Base-by-base conservation (phyloP, 2,888 invertebrate genomes). In the Drosophila paranaensis region DNA sequence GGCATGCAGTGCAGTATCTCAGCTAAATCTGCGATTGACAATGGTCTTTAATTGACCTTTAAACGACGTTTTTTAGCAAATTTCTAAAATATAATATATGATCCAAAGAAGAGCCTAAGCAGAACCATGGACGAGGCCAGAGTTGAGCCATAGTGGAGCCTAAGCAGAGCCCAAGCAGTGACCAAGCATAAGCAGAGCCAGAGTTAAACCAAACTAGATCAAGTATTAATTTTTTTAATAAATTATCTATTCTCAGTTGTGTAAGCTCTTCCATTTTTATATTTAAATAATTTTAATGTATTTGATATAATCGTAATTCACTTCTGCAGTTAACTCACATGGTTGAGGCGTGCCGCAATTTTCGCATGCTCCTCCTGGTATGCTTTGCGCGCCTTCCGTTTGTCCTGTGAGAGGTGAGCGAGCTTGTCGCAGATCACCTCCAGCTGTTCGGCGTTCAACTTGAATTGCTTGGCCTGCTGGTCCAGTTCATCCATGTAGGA, bases 401-500 rank as follows among this genome's bases (percentile, higher is more conserved):
- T 96, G 90, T 98, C 98, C n/a, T 95, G 94, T 92, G 97, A 96
- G 66, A 98, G 94, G 45, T 95, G 94, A 79, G 95, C 95, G 76
- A 98, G 94, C 80, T 97, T 96, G 86, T 98, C 98, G 13, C 97
- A 97, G 74, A 96, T 95, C 35, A 95, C 95, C 91, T 97, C 97
- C 81, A 98, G 94, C 30, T 95, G 95, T 92, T 98, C 98, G 2
- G 97, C 97, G 92, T 97, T 98, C 72, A 96, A 95, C 90, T 95
- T 96, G 70, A 98, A 95, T 79, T 96, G 94, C 81, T 96, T 96
- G 27, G 97, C 96, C 63, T 97, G 96, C 89, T 95, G 96, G 92
- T 98, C 98, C 93, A 98, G 95, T 90, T 98, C 97, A 87, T 97
- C 97, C 93, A 98, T 96, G 93, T 98, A 96, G 65, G 95, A 95